Evolutionary conservation across 2,113 vertebrate genomes (phyloP).

Genomic region (Propithecus coquereli): DNA sequence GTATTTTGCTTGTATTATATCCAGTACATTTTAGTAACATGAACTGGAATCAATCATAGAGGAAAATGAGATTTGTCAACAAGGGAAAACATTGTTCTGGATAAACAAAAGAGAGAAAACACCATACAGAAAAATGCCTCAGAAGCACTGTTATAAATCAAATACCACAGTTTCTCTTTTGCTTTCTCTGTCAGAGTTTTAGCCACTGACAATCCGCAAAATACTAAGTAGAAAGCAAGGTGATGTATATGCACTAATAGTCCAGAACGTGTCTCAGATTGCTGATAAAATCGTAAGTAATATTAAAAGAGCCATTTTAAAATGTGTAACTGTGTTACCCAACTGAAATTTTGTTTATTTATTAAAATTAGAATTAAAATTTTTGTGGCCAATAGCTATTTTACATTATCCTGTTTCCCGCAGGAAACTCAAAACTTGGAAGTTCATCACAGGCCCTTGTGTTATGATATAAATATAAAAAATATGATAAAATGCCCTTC

Average conservation of each 20-base stretch:
- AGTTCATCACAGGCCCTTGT: neutral
- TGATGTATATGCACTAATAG: neutral
- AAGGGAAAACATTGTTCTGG: neutral
- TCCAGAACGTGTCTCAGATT: neutral
- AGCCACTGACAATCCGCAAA: neutral
- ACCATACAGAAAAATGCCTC: neutral
- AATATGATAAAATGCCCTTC: neutral
- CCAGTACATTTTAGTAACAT: neutral
- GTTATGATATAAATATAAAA: neutral
- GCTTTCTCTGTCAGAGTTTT: neutral
- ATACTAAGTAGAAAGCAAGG: neutral
- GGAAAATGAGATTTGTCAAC: neutral
- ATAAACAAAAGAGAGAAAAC: neutral
- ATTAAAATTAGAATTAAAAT: slow-evolving; percentile 18
- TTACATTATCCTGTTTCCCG: slow-evolving; percentile 18
- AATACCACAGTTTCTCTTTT: neutral
- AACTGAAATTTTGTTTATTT: slow-evolving; percentile 26
- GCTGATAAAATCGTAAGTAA: neutral
- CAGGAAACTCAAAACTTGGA: neutral
- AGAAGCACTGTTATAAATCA: neutral
- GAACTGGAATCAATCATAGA: neutral
- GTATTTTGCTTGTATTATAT: neutral
- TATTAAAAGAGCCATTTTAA: neutral
- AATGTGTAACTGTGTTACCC: neutral
- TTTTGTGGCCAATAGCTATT: neutral